Conservation (phyloP, 2,113 vertebrate species). For the Pelecanoides urinatrix region DNA sequence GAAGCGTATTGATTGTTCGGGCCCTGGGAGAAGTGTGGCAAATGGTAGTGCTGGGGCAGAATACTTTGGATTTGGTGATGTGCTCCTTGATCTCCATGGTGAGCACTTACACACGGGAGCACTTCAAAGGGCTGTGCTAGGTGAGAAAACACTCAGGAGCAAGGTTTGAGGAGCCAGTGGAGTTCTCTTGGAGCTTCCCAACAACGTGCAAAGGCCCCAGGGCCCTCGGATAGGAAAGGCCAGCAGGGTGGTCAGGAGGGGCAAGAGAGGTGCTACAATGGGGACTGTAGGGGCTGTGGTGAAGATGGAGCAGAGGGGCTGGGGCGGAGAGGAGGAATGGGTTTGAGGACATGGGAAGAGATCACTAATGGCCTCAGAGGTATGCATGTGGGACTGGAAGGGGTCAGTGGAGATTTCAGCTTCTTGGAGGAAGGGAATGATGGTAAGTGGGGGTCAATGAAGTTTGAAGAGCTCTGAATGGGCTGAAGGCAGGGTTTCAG, state of each 20-base stretch:
- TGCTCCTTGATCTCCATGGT: not conserved
- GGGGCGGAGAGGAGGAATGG: not conserved
- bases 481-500: not conserved
- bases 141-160: not conserved
- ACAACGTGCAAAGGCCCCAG: not conserved
- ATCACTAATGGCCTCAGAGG: not conserved
- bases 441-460: not conserved
- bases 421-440: not conserved
- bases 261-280: not conserved
- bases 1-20: not conserved
- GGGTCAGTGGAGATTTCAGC: not conserved
- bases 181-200: not conserved
- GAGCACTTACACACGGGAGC: not conserved
- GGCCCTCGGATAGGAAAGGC: not conserved
- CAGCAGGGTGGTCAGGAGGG: not conserved
- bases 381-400: not conserved
- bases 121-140: not conserved
- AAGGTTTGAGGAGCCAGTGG: not conserved
- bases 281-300: not conserved
- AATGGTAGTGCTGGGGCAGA: not conserved
- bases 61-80: not conserved
- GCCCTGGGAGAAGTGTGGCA: not conserved
- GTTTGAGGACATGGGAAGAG: not conserved
- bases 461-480: not conserved
- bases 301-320: not conserved